Evolutionary conservation across 2,888 invertebrate genomes (phyloP), one percentile per base, ranked within the genome.

Genomic region (Glomeris marginata): DNA sequence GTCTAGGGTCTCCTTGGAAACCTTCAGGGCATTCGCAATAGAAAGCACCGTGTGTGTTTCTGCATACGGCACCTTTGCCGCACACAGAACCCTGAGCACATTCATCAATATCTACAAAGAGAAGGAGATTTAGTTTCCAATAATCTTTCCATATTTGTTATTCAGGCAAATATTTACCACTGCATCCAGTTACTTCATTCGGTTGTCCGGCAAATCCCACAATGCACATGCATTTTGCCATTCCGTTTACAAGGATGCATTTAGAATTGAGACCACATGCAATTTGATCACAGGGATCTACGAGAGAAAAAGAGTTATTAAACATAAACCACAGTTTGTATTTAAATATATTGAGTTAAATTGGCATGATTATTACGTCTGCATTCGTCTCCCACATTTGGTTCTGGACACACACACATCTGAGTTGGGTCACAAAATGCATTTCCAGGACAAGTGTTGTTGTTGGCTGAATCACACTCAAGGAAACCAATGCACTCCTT

Each of bases 301-400:
- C 50, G 72, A 69, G 59, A 53, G 57, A 55, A 56, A 49, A 49
- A 28, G 45, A 15, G 41, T 35, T 18, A n/a, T 38, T 11, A 49
- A 20, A 42, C 21, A 40, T 15, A 21, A 34, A 48, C 8, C 15
- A n/a, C n/a, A n/a, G n/a, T n/a, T n/a, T n/a, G 16, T 18, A n/a
- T 42, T 41, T 28, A 44, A 41, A 48, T 13, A 52, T n/a, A 38
- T 37, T 18, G 35, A 15, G n/a, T 11, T 2, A 52, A 18, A n/a
- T 13, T 37, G 21, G 20, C n/a, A 13, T 15, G 28, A 41, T 20
- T 13, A 13, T 1, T 75, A 85, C 85, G 90, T 68, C 88, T 77
- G 61, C 91, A 91, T 62, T 88, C 86, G 60, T 87, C 85, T 59
- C 90, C 91, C 58, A 86, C 73, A 64, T 90, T 90, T 0, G 91